Conservation (phyloP, 2,797 vertebrate genomes). For the Siniperca undulata region DNA sequence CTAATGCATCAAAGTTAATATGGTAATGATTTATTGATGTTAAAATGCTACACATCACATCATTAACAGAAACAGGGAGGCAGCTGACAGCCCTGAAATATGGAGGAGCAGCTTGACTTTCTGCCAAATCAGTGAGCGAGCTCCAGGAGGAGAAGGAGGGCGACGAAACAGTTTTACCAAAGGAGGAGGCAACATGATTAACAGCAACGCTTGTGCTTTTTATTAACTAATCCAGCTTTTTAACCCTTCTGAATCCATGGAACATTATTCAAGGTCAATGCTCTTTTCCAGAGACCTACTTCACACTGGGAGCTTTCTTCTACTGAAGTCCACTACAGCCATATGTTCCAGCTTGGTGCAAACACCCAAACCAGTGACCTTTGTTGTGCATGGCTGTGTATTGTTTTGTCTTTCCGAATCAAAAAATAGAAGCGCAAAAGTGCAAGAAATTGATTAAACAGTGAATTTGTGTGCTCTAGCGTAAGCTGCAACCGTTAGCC, state of each 20-base stretch:
- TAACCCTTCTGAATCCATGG: background rate
- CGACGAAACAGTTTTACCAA: background rate
- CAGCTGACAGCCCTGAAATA: slow-evolving; percentile 17
- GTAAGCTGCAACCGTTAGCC: background rate
- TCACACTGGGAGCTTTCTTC: background rate
- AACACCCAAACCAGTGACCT: background rate
- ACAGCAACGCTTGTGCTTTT: slow-evolving; percentile 18
- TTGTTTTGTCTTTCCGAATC: background rate
- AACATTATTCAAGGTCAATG: background rate
- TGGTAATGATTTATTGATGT: slow-evolving; percentile 36
- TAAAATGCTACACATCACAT: slow-evolving; percentile 21
- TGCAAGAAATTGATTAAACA: background rate
- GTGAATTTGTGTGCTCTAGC: background rate
- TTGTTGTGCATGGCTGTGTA: background rate
- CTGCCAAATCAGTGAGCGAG: slow-evolving; percentile 10
- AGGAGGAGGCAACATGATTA: slow-evolving; percentile 22
- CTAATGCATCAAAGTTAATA: slow-evolving; percentile 41
- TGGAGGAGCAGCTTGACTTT: slow-evolving; percentile 28
- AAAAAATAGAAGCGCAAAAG: background rate
- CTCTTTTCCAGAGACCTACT: background rate
- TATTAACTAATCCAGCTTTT: slow-evolving; percentile 2
- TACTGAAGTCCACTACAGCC: background rate
- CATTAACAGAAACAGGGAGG: slow-evolving; percentile 25
- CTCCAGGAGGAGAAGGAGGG: background rate
- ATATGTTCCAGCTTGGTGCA: background rate